These are phyloP conservation scores for Andrena cerasifolii DNA, from an alignment of 1,140 invertebrate species.

Conservation along the genomic window DNA sequence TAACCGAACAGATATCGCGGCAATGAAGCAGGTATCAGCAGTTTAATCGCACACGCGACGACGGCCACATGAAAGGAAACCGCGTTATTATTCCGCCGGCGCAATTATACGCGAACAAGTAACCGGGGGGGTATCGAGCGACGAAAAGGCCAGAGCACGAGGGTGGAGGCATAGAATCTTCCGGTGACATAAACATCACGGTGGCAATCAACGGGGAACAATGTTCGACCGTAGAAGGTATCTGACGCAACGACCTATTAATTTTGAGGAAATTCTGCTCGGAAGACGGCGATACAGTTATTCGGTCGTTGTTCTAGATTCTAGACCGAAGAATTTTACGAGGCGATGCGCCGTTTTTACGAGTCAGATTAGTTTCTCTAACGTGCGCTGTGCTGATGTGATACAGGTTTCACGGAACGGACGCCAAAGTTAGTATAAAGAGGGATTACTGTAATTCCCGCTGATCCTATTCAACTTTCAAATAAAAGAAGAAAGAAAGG, in stretches of 20 bases:
- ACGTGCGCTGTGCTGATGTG: not conserved
- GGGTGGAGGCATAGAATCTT: not conserved
- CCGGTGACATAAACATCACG: conserved; percentile 2
- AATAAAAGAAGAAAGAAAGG: too few relatives aligned
- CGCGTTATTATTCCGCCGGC: conserved; percentile 26
- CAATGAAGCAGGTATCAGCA: not conserved
- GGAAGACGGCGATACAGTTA: too few relatives aligned
- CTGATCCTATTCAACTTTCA: not conserved
- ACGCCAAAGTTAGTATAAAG: not conserved
- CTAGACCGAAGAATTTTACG: not conserved
- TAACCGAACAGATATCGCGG: conserved; percentile 24
- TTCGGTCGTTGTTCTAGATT: not conserved
- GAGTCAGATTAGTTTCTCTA: not conserved
- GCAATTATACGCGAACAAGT: conserved; percentile 24
- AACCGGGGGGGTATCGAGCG: not conserved
- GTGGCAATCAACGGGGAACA: conserved; percentile 26
- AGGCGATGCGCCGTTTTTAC: not conserved
- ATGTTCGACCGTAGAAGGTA: not conserved
- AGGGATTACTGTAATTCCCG: too few relatives aligned
- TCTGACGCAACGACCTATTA: conserved; percentile 16
- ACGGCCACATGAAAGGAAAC: conserved; percentile 20
- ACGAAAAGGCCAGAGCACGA: not conserved
- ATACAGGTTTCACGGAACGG: not conserved
- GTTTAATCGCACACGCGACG: conserved; percentile 28
- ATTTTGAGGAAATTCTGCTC: not conserved